Conservation (phyloP, 1,140 invertebrate species). For the Drosophila carrolli region DNA sequence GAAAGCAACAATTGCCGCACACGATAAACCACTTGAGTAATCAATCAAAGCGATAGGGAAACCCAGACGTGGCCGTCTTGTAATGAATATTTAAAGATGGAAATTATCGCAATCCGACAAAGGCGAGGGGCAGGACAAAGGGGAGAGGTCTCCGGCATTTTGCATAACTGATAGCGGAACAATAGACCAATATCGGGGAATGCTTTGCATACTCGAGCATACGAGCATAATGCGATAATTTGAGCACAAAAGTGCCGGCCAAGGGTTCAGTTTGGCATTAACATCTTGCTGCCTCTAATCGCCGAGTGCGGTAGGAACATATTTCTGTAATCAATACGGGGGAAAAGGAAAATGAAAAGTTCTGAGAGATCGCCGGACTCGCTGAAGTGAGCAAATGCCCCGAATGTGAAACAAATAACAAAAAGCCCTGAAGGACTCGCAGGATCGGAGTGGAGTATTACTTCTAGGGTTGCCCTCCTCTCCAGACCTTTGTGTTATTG, state of each 20-base stretch:
- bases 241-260: slow-evolving; percentile 70
- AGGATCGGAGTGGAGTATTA: slow-evolving; percentile 11
- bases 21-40: slow-evolving; percentile 81
- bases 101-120: slow-evolving; percentile 69
- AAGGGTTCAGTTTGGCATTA: slow-evolving; percentile 16
- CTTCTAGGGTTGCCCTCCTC: slow-evolving; percentile 27
- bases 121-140: slow-evolving; percentile 26
- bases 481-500: slow-evolving; percentile 46
- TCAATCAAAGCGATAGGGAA: slow-evolving; percentile 78
- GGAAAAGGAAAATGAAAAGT: slow-evolving; percentile 12
- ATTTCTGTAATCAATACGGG: slow-evolving; percentile 68
- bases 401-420: slow-evolving; percentile 79
- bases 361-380: slow-evolving; percentile 27
- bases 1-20: slow-evolving; percentile 59
- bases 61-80: slow-evolving; percentile 53
- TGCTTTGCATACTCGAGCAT: slow-evolving; percentile 52
- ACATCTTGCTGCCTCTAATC: slow-evolving; percentile 59
- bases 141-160: slow-evolving; percentile 53
- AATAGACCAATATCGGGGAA: slow-evolving; percentile 72
- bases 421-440: slow-evolving; percentile 46
- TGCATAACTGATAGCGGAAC: slow-evolving; percentile 77
- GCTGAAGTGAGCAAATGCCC: slow-evolving; percentile 71
- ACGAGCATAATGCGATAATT: slow-evolving; percentile 63
- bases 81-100: slow-evolving; percentile 81
- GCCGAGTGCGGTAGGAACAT: slow-evolving; percentile 25